phyloP scores from a whole-genome alignment of 2,888 invertebrate genomes.

The Antheraea yamamai region DNA sequence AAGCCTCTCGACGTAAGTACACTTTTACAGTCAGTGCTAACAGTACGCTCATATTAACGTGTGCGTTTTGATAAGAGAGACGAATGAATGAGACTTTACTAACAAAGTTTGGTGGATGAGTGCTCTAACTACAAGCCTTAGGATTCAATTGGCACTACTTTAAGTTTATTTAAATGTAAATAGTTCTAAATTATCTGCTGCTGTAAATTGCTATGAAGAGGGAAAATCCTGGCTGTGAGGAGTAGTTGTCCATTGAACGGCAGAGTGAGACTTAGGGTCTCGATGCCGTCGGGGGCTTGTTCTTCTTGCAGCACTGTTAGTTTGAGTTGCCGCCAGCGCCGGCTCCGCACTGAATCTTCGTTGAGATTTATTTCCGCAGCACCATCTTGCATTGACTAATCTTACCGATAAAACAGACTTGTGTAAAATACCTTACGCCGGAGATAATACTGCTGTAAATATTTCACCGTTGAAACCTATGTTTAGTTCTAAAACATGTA shows the following conservation, averaged over 20 bases:
- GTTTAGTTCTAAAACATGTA: constrained; percentile 84
- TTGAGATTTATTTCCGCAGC: constrained; percentile 81
- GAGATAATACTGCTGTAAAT: constrained; percentile 81
- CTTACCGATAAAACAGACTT: constrained; percentile 75
- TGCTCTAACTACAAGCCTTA: constrained; percentile 80
- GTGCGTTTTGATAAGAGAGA: constrained; percentile 66
- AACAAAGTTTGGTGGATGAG: constrained; percentile 80
- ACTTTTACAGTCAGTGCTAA: constrained; percentile 28
- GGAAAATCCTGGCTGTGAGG: constrained; percentile 80
- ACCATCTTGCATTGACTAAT: constrained; percentile 81
- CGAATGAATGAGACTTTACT: constrained; percentile 76
- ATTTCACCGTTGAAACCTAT: constrained; percentile 79
- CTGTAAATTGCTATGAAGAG: constrained; percentile 78
- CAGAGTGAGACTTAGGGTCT: constrained; percentile 46
- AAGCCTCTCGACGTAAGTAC: constrained; percentile 98
- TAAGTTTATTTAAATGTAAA: constrained; percentile 78
- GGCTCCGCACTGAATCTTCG: constrained; percentile 78
- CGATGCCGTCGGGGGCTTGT: constrained; percentile 77
- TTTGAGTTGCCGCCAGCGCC: constrained; percentile 85
- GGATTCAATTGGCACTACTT: constrained; percentile 82
- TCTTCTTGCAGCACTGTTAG: constrained; percentile 88
- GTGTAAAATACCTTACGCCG: constrained; percentile 75
- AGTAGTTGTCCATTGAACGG: constrained; percentile 79
- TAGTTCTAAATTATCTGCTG: constrained; percentile 80
- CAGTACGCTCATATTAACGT: constrained; percentile 37